Conservation (phyloP, 2,888 invertebrate genomes). For the Melieria crassipennis region DNA sequence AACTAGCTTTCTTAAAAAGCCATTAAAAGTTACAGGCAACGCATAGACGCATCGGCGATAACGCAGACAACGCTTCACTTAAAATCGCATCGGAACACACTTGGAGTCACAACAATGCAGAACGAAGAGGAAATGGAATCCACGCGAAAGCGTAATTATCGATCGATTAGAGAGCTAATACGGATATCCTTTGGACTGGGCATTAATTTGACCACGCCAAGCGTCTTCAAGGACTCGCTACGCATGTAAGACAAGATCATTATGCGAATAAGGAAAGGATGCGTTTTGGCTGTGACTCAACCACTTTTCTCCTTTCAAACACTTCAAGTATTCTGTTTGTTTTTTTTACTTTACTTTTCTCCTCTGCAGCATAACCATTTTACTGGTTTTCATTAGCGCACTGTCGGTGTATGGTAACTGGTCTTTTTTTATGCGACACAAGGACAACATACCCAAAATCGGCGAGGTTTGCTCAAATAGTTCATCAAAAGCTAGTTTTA, state of each 20-base stretch:
- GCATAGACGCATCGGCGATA: no score
- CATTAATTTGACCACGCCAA: slow-evolving; percentile 49
- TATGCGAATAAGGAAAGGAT: no score
- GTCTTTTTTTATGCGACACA: slow-evolving; percentile 41
- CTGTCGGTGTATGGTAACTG: slow-evolving; percentile 53
- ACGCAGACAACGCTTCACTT: neutral
- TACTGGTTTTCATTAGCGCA: slow-evolving; percentile 43
- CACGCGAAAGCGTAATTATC: slow-evolving; percentile 47
- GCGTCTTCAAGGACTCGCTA: slow-evolving; percentile 41
- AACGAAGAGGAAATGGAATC: slow-evolving; percentile 37
- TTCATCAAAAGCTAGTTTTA: neutral
- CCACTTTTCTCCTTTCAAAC: neutral
- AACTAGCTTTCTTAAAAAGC: no score
- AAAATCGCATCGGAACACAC: neutral
- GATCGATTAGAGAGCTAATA: slow-evolving; percentile 50
- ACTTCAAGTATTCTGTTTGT: no score
- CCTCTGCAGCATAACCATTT: slow-evolving; percentile 47
- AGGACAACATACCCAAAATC: slow-evolving; percentile 7
- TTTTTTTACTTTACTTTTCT: slow-evolving; percentile 2
- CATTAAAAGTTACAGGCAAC: no score
- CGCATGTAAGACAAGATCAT: slow-evolving; percentile 44
- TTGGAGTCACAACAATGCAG: slow-evolving; percentile 42
- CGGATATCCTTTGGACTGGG: slow-evolving; percentile 48
- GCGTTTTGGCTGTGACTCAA: no score
- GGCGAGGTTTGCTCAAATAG: neutral